Evolutionary conservation across 2,113 vertebrate genomes (phyloP).

Genomic region (Phalacrocorax aristotelis): DNA sequence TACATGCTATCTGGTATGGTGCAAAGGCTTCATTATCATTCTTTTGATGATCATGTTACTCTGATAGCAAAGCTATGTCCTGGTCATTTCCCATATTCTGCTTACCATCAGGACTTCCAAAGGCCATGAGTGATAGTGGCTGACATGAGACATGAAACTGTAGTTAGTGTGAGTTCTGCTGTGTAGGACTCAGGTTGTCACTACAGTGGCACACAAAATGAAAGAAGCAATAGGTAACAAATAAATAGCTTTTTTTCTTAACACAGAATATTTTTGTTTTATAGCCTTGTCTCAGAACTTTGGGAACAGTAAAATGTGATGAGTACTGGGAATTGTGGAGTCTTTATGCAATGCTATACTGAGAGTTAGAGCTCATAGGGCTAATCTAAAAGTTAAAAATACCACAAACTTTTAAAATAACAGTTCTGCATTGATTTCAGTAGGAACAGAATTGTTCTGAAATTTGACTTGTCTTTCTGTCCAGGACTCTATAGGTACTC

Average conservation of each 20-base stretch:
- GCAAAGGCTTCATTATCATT: neutral
- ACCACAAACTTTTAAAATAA: neutral
- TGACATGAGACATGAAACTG: neutral
- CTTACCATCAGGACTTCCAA: neutral
- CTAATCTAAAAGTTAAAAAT: neutral
- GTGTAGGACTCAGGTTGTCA: neutral
- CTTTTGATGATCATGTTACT: neutral
- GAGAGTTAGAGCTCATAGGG: neutral
- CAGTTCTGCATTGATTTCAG: neutral
- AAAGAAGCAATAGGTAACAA: neutral
- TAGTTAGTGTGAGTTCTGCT: neutral
- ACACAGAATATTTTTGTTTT: neutral
- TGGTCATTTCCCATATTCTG: neutral
- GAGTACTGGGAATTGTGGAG: neutral
- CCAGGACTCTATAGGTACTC: neutral
- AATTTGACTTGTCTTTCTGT: neutral
- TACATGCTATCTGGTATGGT: neutral
- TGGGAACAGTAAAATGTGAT: neutral
- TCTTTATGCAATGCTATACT: neutral
- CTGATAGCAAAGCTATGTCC: neutral
- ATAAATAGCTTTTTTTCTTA: neutral
- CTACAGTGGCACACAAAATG: neutral
- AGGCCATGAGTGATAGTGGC: fast-evolving
- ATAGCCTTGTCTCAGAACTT: neutral
- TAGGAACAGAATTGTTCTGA: neutral